Evolutionary conservation across 2,113 vertebrate genomes (phyloP).

Genomic region (Caranx melampygus): DNA sequence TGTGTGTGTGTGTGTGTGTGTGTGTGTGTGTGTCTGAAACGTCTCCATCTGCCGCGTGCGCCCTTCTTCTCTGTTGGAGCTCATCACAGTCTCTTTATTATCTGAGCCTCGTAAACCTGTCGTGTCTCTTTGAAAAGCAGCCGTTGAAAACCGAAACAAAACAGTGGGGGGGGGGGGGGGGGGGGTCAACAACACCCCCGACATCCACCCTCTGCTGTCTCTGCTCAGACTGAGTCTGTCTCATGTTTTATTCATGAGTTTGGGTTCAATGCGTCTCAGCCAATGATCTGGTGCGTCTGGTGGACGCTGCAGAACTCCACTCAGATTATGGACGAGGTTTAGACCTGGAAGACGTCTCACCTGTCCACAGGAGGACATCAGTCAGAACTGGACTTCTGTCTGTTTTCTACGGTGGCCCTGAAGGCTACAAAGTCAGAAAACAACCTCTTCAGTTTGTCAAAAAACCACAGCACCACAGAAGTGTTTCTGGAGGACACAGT

Average conservation of each 20-base stretch:
- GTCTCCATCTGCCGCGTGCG: no score
- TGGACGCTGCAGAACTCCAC: not conserved
- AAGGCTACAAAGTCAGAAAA: no score
- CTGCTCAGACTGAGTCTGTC: not conserved
- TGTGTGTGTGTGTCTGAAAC: no score
- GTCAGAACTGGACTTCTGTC: no score
- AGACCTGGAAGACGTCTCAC: not conserved
- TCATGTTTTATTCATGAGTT: conserved; percentile 60
- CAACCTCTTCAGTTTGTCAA: no score
- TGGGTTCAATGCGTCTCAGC: conserved; percentile 43
- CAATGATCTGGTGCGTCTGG: conserved; percentile 6
- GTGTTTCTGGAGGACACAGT: no score
- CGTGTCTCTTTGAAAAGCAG: not conserved
- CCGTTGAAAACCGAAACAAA: conserved; percentile 7
- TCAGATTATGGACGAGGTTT: no score
- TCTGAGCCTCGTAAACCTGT: conserved; percentile 30
- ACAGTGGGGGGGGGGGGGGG: not conserved
- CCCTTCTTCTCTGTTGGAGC: not conserved
- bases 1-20: no score
- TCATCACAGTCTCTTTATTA: conserved; percentile 44
- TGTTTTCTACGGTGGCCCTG: no score
- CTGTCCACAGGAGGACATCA: no score
- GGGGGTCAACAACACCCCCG: no score
- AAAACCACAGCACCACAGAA: no score
- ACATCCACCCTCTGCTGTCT: not conserved